phyloP scores from a whole-genome alignment of 1,140 invertebrate genomes.

The Rhyacophila brunnea region DNA sequence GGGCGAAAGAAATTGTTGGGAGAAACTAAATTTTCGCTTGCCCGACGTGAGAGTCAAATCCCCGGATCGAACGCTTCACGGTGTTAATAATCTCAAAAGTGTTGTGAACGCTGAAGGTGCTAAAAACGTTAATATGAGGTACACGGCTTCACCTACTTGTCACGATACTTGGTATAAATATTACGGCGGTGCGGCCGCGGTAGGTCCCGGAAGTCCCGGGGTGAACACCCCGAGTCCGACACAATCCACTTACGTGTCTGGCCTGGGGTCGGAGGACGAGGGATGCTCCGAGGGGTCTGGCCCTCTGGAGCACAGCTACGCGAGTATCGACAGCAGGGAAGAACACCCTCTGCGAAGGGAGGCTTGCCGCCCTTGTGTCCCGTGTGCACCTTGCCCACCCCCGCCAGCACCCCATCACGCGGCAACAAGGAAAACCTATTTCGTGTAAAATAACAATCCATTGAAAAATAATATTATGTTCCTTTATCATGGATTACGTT shows the following conservation, averaged over 20 bases:
- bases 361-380: conserved; percentile 13
- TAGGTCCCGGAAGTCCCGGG: conserved; percentile 39
- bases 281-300: conserved; percentile 51
- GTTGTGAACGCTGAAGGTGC: conserved; percentile 51
- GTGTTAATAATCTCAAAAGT: conserved; percentile 30
- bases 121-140: conserved; percentile 51
- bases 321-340: conserved; percentile 53
- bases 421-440: conserved; percentile 50
- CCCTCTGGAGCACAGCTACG: conserved; percentile 52
- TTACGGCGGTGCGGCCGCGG: conserved; percentile 35
- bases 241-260: conserved; percentile 54
- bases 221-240: conserved; percentile 53
- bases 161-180: conserved; percentile 55
- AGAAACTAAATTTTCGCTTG: conserved; percentile 85
- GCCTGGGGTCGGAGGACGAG: conserved; percentile 52
- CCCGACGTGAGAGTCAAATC: conserved; percentile 65
- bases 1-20: conserved; percentile 86
- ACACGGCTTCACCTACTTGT: conserved; percentile 51
- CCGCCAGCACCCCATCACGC: conserved; percentile 41
- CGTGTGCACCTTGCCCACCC: conserved; percentile 42
- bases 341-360: conserved; percentile 45
- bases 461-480: no score
- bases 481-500: no score
- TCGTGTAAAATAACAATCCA: conserved; percentile 42
- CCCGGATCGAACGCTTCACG: conserved; percentile 48